phyloP scores from a whole-genome alignment of 1,140 invertebrate species.

The Brachionus rotundiformis region DNA sequence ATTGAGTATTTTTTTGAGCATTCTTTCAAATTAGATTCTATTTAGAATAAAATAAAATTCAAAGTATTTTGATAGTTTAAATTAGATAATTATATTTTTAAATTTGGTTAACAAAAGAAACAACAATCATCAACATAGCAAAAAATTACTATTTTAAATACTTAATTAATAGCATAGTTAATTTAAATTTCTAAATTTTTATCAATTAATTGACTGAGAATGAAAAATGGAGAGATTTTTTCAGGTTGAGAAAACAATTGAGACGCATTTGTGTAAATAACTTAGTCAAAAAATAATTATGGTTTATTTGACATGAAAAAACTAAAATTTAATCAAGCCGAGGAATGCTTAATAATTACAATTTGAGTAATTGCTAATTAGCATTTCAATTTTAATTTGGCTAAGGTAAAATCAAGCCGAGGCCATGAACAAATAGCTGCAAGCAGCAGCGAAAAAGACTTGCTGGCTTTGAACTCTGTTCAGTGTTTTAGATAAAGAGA shows the following conservation, averaged over 20 bases:
- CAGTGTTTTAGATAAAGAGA: not conserved
- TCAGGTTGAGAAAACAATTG: not conserved
- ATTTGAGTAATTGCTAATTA: not conserved
- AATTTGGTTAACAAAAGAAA: no score
- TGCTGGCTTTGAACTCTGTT: not conserved
- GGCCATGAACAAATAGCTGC: not conserved
- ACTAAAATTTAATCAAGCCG: slow-evolving; percentile 1
- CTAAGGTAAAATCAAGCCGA: not conserved
- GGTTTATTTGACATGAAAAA: slow-evolving; percentile 4
- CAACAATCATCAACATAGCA: no score
- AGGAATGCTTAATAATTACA: not conserved
- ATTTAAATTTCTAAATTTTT: not conserved
- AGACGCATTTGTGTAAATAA: not conserved
- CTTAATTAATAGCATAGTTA: not conserved
- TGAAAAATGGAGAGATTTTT: not conserved
- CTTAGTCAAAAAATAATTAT: not conserved
- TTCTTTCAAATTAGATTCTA: no score
- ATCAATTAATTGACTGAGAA: not conserved
- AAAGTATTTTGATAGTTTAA: no score
- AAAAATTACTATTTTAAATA: no score
- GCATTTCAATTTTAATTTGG: not conserved
- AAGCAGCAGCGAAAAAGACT: not conserved
- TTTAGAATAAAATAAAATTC: no score
- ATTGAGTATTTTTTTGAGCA: no score
- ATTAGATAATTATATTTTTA: no score